Conservation (phyloP, 2,797 vertebrate genomes). For the Danio tinwini region DNA sequence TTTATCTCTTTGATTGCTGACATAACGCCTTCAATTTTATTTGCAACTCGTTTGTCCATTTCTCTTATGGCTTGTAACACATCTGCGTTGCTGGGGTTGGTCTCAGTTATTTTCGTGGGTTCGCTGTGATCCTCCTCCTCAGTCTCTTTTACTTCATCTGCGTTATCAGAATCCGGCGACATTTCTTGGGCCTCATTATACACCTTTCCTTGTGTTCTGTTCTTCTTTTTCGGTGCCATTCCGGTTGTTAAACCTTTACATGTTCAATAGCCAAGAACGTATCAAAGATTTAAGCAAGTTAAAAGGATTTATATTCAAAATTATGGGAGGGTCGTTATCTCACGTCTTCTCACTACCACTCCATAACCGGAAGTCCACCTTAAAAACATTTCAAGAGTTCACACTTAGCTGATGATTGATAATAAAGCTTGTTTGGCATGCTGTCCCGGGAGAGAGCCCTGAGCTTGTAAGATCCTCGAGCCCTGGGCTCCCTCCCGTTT, state of each 20-base stretch:
- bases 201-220: background rate
- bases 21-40: background rate
- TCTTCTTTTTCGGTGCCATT: background rate
- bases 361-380: background rate
- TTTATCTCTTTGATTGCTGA: background rate
- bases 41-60: background rate
- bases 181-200: background rate
- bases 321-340: background rate
- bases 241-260: background rate
- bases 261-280: background rate
- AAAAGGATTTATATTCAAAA: background rate
- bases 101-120: too few species aligned
- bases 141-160: background rate
- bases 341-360: background rate
- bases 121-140: background rate
- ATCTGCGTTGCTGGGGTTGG: background rate
- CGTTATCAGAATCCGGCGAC: background rate
- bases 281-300: background rate
- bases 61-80: constrained; percentile 2
- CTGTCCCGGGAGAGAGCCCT: too few species aligned
- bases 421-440: too few species aligned
- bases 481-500: too few species aligned
- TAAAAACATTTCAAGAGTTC: too few species aligned
- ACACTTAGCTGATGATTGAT: too few species aligned
- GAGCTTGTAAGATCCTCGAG: too few species aligned